Percentiles rank a stretch among this genome's conserved stretches.
Evolutionary conservation across 2,797 vertebrate genomes (phyloP).

Genomic region (Falco rusticolus): DNA sequence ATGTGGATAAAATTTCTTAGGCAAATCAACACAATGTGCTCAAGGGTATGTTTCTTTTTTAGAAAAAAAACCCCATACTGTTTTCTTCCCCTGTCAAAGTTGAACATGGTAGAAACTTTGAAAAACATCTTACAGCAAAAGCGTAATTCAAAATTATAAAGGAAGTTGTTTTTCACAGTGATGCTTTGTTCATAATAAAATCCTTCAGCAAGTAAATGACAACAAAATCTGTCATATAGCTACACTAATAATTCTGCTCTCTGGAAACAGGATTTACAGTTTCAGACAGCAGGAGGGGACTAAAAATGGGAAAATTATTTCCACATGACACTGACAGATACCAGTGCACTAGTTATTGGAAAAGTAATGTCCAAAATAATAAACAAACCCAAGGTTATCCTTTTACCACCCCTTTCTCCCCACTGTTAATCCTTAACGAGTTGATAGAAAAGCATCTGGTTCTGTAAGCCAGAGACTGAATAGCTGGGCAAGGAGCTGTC

Average conservation of each 20-base stretch:
- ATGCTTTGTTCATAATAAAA: background rate
- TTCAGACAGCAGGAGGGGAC: background rate
- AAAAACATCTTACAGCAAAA: background rate
- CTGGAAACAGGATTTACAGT: background rate
- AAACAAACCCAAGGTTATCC: background rate
- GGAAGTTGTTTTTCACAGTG: background rate
- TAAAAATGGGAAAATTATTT: background rate
- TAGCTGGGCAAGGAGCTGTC: background rate
- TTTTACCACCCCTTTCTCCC: background rate
- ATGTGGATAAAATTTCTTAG: background rate
- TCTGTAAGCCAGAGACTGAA: background rate
- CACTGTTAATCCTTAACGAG: background rate
- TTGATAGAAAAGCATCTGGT: background rate
- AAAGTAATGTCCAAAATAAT: background rate
- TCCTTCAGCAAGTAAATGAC: background rate
- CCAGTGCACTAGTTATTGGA: background rate
- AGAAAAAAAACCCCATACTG: background rate
- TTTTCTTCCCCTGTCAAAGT: background rate
- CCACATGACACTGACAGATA: background rate
- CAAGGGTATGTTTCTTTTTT: background rate
- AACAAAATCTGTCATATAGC: background rate
- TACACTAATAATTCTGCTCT: background rate
- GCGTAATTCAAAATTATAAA: background rate
- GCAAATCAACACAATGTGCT: background rate
- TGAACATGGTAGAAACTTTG: background rate